Base-by-base conservation (phyloP, 2,888 invertebrate genomes). In the Nymphalis c-album region DNA sequence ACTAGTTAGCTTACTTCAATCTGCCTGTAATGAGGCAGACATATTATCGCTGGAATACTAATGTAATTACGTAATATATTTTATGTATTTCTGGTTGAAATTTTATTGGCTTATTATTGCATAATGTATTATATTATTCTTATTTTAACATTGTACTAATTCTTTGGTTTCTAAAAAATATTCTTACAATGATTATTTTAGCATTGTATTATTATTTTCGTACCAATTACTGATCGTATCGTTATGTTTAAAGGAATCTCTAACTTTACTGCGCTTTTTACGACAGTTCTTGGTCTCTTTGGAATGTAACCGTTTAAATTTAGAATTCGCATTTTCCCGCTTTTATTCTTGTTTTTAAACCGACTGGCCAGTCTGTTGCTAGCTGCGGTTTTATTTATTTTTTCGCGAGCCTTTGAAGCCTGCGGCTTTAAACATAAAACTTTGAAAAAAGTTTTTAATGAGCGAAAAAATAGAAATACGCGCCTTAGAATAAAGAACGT, bases 231-330 rank as follows among this genome's bases (percentile, higher is more conserved):
- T 40, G 40, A 31, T 67, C 67, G 70, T 61, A 45, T 73, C 73
- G 76, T 68, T 8, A 2, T 18, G 31, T 65, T n/a, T 50, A 67
- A 73, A 70, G n/a, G 53, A 59, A 60, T 48, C 63, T 62, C 71
- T 71, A 74, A 76, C 74, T 75, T 75, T 73, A 74, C 71, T 73
- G 75, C 74, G 72, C 76, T 75, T 80, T 80, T 80, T 78, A 80
- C 75, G 76, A 78, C 70, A 68, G 69, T 71, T 77, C 74, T 73
- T 75, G 75, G 75, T 76, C 75, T 75, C 74, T 74, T 76, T 72
- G 78, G 77, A 78, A 78, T 78, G 77, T 77, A 75, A 75, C 73
- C 75, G 77, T 77, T 78, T 81, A 78, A 77, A 82, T 78, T 80
- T 80, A 80, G 81, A 81, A 77, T 76, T 75, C 76, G 77, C 80